Evolutionary conservation across 2,888 invertebrate species (phyloP), one percentile per base, ranked within the genome.

Genomic region (Mantis religiosa): DNA sequence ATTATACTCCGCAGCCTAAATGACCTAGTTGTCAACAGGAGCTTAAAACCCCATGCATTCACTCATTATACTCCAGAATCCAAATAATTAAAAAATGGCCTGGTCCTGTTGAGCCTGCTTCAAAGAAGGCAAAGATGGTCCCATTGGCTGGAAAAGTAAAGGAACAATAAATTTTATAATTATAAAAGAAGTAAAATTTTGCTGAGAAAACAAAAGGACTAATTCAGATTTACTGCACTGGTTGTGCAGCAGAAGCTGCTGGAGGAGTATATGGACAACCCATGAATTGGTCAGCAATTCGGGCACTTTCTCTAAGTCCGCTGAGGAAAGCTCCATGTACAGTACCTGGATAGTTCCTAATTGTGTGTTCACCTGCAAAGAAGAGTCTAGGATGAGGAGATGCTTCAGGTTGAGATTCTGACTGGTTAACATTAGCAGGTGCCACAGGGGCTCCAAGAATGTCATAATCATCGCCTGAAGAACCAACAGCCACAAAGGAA

Each of bases 281-380:
- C 90, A 98, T 94, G 91, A 97, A 96, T 91, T 97, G 96, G 93
- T 99, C 99, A 0, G 99, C 98, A 91, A 99, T 97, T 12, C 98
- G 95, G 25, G 98, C 99, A 0, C 99, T 99, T 93, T 99, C 99
- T 47, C 99, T 95, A 27, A 99, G 94, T 0, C 99, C 99, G 91
- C 98, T 99, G 34, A 99, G 94, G 92, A 99, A 97, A 3, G 99
- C 99, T 0, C 99, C 99, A 93, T 99, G 99, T 0, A 99, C 99
- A 0, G 99, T 99, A 2, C 99, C 99, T 0, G 99, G 99, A 93
- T 99, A 99, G 94, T 99, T 98, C 1, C 99, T 96, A 93, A 98
- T 99, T 1, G 99, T 99, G 93, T 99, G 99, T 93, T 99, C 99
- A 30, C 99, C 99, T 94, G 96, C 94, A 93, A 96, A 95, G 92